Conservation (phyloP, 2,888 invertebrate species). For the Aleiodes testaceus region DNA sequence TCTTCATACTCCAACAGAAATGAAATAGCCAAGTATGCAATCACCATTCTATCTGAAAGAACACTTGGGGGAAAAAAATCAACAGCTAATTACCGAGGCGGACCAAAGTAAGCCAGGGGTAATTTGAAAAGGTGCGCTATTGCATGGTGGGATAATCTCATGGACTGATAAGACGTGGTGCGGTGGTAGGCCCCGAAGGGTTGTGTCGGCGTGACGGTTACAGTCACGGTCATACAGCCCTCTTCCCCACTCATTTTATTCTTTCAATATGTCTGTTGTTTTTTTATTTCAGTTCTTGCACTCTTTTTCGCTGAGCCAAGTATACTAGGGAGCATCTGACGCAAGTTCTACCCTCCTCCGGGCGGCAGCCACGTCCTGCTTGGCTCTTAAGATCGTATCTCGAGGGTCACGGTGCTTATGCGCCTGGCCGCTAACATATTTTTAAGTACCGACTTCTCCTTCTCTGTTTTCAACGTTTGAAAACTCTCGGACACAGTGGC, state of each 20-base stretch:
- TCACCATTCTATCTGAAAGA: not conserved
- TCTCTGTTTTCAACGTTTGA: constrained; percentile 28
- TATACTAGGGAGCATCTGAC: constrained; percentile 63
- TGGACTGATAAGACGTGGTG: constrained; percentile 47
- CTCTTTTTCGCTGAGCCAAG: constrained; percentile 44
- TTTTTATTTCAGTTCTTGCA: not conserved
- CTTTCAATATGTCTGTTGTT: constrained; percentile 15
- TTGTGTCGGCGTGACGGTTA: constrained; percentile 64
- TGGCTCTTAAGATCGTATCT: constrained; percentile 68
- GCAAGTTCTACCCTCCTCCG: constrained; percentile 51
- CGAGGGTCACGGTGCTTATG: constrained; percentile 72
- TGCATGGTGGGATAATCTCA: constrained; percentile 40
- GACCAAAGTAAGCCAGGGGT: constrained; percentile 31
- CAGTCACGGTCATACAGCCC: constrained; percentile 64
- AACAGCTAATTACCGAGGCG: constrained; percentile 34
- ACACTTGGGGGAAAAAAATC: constrained; percentile 26
- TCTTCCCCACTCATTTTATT: constrained; percentile 47
- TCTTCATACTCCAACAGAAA: constrained; percentile 18
- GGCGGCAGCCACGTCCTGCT: constrained; percentile 51
- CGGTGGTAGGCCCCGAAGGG: constrained; percentile 49
- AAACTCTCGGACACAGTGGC: constrained; percentile 40
- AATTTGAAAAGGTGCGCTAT: constrained; percentile 45
- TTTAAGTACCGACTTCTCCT: constrained; percentile 64
- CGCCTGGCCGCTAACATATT: constrained; percentile 69
- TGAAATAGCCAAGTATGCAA: constrained; percentile 8